phyloP scores from a whole-genome alignment of 2,888 invertebrate genomes.

The Synergus umbraculus region DNA sequence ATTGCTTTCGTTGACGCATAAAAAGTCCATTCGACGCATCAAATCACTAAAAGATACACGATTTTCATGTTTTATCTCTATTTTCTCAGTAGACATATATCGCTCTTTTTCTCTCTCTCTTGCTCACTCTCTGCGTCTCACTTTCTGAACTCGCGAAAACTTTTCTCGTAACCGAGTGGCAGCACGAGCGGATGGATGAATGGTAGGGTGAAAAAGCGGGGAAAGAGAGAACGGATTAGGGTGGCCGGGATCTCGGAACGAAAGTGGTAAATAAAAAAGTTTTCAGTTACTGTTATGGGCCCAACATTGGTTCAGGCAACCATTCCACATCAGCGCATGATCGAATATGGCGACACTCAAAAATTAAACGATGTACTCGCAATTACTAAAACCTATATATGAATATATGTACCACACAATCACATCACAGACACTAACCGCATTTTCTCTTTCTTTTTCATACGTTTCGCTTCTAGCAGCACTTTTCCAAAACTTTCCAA shows the following conservation, averaged over 20 bases:
- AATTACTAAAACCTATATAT: conserved; percentile 3
- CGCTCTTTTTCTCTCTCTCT: conserved; percentile 6
- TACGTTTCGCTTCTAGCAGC: not conserved
- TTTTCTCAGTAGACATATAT: conserved; percentile 14
- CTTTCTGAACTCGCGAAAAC: conserved; percentile 60
- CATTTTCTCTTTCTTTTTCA: conserved; percentile 22
- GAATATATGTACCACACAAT: conserved; percentile 12
- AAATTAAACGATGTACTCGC: not conserved
- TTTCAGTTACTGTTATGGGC: conserved; percentile 46
- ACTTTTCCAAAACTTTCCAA: not conserved
- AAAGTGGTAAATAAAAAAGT: conserved; percentile 56
- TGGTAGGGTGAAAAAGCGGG: conserved; percentile 50
- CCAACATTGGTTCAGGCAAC: not conserved
- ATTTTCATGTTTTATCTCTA: conserved; percentile 2
- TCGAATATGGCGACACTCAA: conserved; percentile 3
- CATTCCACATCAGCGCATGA: conserved; percentile 23
- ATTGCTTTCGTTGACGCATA: conserved; percentile 5
- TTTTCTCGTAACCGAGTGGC: conserved; percentile 64
- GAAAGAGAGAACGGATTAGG: conserved; percentile 47
- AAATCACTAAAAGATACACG: conserved; percentile 24
- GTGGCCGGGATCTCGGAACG: conserved; percentile 53
- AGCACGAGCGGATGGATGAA: conserved; percentile 48
- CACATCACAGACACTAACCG: conserved; percentile 5
- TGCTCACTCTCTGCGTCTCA: conserved; percentile 10
- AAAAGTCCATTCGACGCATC: conserved; percentile 29